These are phyloP conservation scores for Heliconius melpomene DNA, from an alignment of 1,140 invertebrate genomes.

Conservation along the genomic window DNA sequence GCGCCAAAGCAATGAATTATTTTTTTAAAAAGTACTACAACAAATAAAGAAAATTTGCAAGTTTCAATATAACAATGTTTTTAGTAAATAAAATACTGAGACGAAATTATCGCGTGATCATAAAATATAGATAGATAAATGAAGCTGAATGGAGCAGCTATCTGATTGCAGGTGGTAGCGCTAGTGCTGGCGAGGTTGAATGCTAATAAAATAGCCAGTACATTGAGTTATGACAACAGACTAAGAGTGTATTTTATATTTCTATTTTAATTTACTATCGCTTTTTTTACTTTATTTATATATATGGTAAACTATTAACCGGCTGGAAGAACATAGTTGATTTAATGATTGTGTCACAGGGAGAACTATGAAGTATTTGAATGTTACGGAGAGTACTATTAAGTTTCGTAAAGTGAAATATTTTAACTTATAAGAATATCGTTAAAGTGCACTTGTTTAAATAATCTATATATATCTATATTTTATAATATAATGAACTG, in stretches of 20 bases:
- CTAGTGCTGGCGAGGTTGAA: slow-evolving; percentile 7
- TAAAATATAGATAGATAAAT: background rate
- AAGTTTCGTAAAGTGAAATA: no score
- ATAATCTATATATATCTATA: no score
- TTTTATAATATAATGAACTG: no score
- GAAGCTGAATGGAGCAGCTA: background rate
- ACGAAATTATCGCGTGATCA: slow-evolving; percentile 2
- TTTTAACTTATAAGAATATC: no score
- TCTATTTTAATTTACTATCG: background rate
- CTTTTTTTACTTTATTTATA: background rate
- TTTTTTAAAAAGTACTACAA: no score
- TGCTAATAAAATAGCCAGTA: slow-evolving; percentile 7
- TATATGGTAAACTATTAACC: background rate
- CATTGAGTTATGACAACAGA: slow-evolving; percentile 12
- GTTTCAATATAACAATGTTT: no score
- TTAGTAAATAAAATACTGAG: background rate
- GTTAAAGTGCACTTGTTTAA: no score
- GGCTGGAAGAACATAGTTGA: background rate
- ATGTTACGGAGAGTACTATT: no score
- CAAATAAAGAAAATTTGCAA: no score
- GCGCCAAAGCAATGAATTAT: no score
- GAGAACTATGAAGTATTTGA: no score
- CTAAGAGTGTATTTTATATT: background rate
- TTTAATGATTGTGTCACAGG: background rate
- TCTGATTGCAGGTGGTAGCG: slow-evolving; percentile 8